Base-by-base conservation (phyloP, 2,888 invertebrate genomes). In the Cheilosia scutellata region DNA sequence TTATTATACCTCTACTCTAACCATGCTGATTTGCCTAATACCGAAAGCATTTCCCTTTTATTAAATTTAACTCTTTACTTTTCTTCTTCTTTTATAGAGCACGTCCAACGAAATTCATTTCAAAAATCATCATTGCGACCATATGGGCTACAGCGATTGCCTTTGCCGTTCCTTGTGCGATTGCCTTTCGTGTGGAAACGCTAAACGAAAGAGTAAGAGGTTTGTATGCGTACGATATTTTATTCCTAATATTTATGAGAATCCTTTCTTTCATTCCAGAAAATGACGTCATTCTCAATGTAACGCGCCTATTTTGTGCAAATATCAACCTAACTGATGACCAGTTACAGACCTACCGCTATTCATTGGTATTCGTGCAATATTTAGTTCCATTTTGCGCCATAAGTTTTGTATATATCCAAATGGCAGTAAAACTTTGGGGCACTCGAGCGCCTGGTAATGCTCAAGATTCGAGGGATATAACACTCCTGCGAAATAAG, bases 361-460 rank as follows among this genome's bases (percentile, higher is more conserved):
- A 93, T 75, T 90, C 93, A 0, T 89, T 94, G 72, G 93, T 93
- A 20, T 92, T 94, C 86, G 92, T 94, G 7, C 94, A 95, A 93
- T 98, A 97, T 91, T 93, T 97, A 88, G 95, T 96, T 55, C 98
- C 97, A 0, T 93, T 97, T 88, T 94, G 95, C 88, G 95, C 97
- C 88, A 97, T 98, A 89, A 95, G 96, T 66, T 96, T 95, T 90
- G 96, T 97, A 13, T 98, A 98, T 92, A 95, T 93, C 60, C 92
- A 96, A 89, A 96, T 97, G 94, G 96, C 96, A 0, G 94, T 95
- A 89, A 95, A 95, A 88, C 93, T 97, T 37, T 97, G 97, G 96
- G 96, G 96, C 3, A 95, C 96, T 4, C 94, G 94, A 58, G 95
- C 96, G 1, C 97, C 97, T 0, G 97, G 97, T 5, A 96, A 96